Percentiles rank a stretch among this genome's conserved stretches.
phyloP scores from a whole-genome alignment of 1,140 invertebrate species.

The Littorina saxatilis region DNA sequence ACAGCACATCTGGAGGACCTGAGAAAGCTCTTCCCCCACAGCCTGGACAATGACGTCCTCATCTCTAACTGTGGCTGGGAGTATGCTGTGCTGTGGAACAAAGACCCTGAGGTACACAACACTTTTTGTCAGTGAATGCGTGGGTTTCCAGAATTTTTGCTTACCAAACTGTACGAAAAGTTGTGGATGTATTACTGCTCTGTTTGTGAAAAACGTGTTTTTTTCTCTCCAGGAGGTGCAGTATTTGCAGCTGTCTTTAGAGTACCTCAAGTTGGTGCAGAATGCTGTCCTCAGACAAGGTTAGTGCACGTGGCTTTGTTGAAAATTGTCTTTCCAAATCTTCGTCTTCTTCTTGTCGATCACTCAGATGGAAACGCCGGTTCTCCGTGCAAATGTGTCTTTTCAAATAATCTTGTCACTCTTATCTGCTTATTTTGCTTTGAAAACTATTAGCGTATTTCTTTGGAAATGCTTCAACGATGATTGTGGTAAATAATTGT shows the following conservation, averaged over 20 bases:
- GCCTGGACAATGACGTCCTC: slow-evolving; percentile 86
- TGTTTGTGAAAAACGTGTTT: neutral
- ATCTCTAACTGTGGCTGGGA: slow-evolving; percentile 93
- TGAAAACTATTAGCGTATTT: too few species aligned
- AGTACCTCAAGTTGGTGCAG: slow-evolving; percentile 71
- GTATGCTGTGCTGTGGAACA: slow-evolving; percentile 90
- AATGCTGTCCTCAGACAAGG: slow-evolving; percentile 74
- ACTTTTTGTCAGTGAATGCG: too few species aligned
- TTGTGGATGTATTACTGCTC: neutral
- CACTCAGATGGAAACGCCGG: too few species aligned
- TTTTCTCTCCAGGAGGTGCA: slow-evolving; percentile 56
- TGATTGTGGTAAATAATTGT: too few species aligned
- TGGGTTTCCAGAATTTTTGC: too few species aligned
- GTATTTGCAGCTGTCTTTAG: slow-evolving; percentile 63
- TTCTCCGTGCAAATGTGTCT: too few species aligned
- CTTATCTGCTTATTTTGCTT: too few species aligned
- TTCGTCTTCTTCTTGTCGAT: too few species aligned
- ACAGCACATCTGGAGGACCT: slow-evolving; percentile 59
- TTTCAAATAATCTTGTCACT: too few species aligned
- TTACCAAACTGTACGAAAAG: neutral
- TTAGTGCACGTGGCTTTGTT: slow-evolving; percentile 40
- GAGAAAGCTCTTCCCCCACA: slow-evolving; percentile 86
- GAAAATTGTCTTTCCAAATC: neutral
- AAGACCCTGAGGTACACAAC: slow-evolving; percentile 81
- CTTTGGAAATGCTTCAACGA: too few species aligned